Conservation (phyloP, 2,888 invertebrate species). For the Ophonus ardosiacus region DNA sequence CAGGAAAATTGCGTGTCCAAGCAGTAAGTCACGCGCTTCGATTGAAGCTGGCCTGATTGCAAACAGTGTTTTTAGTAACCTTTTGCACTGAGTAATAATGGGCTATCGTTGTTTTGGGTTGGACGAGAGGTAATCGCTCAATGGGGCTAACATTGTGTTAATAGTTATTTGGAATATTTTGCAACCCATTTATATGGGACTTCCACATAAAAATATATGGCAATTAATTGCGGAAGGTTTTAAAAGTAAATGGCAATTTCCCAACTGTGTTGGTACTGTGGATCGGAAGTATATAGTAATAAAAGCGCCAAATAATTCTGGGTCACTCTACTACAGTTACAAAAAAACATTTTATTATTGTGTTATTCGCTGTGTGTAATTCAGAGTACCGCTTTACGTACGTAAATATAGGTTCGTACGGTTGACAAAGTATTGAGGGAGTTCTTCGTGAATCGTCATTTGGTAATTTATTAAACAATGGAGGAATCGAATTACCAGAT, state of each 20-base stretch:
- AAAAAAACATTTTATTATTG: slow-evolving; percentile 48
- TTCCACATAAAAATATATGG: background rate
- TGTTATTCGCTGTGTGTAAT: slow-evolving; percentile 45
- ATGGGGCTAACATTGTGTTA: too few species aligned
- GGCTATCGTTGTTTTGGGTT: too few species aligned
- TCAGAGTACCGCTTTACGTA: slow-evolving; percentile 41
- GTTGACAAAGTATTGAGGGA: slow-evolving; percentile 19
- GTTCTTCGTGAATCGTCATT: slow-evolving; percentile 30
- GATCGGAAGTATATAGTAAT: background rate
- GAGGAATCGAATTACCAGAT: background rate
- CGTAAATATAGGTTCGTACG: slow-evolving; percentile 37
- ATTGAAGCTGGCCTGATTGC: too few species aligned
- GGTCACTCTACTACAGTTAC: slow-evolving; percentile 54
- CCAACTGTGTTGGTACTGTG: background rate
- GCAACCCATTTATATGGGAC: background rate
- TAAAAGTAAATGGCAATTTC: background rate
- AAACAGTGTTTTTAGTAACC: too few species aligned
- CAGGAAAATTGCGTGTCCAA: too few species aligned
- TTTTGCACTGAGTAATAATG: too few species aligned
- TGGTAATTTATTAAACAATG: slow-evolving; percentile 4
- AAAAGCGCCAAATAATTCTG: slow-evolving; percentile 19
- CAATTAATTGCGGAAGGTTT: background rate
- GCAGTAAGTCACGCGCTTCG: too few species aligned
- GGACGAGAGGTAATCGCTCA: too few species aligned
- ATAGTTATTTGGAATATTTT: background rate